phyloP scores from a whole-genome alignment of 2,113 vertebrate genomes.

The Indri indri region DNA sequence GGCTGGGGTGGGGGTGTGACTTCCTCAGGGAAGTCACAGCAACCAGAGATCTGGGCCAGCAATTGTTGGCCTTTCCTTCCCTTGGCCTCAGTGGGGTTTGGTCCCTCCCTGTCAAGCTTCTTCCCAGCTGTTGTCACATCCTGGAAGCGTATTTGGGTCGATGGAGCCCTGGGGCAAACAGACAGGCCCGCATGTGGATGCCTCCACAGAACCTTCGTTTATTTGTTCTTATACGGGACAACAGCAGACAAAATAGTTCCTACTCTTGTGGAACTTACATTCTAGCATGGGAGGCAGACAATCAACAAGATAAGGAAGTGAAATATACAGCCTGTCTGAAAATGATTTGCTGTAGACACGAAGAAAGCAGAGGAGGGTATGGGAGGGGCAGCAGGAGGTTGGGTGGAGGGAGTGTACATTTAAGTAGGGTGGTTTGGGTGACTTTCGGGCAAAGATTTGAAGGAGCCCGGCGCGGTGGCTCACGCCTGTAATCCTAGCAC shows the following conservation, averaged over 20 bases:
- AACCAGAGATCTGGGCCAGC: background rate
- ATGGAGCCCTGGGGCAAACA: background rate
- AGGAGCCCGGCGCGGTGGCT: too few relatives aligned
- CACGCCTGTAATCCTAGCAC: too few relatives aligned
- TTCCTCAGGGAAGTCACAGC: background rate
- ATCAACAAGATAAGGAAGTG: background rate
- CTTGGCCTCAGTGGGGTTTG: background rate
- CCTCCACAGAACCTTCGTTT: background rate
- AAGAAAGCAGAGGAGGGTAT: background rate
- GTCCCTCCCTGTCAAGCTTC: background rate
- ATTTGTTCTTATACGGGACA: background rate
- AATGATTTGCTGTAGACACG: background rate
- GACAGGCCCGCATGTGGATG: background rate
- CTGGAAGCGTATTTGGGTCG: background rate
- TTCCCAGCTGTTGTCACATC: background rate
- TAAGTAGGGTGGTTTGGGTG: background rate
- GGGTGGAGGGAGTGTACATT: background rate
- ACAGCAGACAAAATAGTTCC: background rate
- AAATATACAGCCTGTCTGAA: background rate
- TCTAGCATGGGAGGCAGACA: background rate
- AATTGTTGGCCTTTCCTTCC: background rate
- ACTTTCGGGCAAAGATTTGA: background rate
- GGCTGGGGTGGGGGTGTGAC: background rate
- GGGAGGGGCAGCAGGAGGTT: background rate
- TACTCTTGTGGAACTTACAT: background rate